These are phyloP conservation scores for Suillia variegata DNA, from an alignment of 2,888 invertebrate species.

Conservation along the genomic window DNA sequence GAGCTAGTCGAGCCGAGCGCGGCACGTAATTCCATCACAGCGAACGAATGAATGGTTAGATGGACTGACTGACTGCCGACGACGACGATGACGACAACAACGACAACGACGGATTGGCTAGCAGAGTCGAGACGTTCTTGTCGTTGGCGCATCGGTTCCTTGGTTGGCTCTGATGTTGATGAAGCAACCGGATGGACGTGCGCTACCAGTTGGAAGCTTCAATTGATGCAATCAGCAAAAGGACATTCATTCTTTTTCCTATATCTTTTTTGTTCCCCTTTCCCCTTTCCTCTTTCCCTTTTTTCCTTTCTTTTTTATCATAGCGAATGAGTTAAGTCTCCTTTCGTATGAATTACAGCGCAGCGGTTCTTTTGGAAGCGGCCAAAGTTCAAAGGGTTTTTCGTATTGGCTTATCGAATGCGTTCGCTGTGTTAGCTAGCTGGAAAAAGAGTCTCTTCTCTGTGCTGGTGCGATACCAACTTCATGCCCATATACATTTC, in stretches of 20 bases:
- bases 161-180: slow-evolving; percentile 46
- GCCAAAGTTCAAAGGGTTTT: too few species aligned
- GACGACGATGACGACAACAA: neutral
- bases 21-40: neutral
- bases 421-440: too few species aligned
- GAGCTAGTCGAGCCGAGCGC: too few species aligned
- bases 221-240: slow-evolving; percentile 51
- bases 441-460: too few species aligned
- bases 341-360: neutral
- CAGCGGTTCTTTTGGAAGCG: too few species aligned
- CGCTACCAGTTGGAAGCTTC: slow-evolving; percentile 50
- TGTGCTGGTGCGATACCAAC: neutral
- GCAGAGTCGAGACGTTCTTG: slow-evolving; percentile 40
- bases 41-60: too few species aligned
- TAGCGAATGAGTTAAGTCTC: too few species aligned
- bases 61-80: slow-evolving; percentile 9
- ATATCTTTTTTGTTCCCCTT: too few species aligned
- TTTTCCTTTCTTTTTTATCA: too few species aligned
- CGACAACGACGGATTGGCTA: neutral
- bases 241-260: neutral
- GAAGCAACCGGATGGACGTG: slow-evolving; percentile 45
- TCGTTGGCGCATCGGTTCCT: slow-evolving; percentile 39
- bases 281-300: too few species aligned
- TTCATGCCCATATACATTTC: neutral
- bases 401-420: too few species aligned